These are phyloP conservation scores for Cairina moschata DNA, from an alignment of 2,113 vertebrate species.

Conservation along the genomic window DNA sequence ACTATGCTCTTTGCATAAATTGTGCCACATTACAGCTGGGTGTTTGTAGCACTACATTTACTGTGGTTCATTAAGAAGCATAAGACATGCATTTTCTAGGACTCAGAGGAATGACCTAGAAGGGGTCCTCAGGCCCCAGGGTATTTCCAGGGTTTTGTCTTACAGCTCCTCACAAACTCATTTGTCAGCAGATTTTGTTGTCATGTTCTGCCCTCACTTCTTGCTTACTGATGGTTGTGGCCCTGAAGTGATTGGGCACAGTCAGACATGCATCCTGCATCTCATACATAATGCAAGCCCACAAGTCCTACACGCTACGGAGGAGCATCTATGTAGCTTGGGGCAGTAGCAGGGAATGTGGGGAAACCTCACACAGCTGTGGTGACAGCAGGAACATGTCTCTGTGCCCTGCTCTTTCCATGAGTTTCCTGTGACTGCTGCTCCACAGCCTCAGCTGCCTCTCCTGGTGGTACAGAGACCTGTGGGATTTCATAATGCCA, in stretches of 20 bases:
- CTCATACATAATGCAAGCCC: accelerated
- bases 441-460: background rate
- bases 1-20: background rate
- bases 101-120: background rate
- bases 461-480: background rate
- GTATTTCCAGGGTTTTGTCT: background rate
- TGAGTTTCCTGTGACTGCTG: background rate
- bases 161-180: background rate
- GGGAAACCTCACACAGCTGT: background rate
- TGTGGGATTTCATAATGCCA: background rate
- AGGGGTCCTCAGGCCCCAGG: background rate
- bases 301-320: background rate
- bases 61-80: background rate
- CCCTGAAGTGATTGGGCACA: background rate
- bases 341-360: background rate
- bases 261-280: background rate
- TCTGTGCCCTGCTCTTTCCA: background rate
- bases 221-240: background rate
- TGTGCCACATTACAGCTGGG: background rate
- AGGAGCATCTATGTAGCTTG: background rate
- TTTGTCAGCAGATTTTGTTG: background rate
- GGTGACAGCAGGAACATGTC: background rate
- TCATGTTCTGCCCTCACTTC: background rate
- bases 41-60: background rate
- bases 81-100: accelerated